Evolutionary conservation across 2,888 invertebrate genomes (phyloP), one percentile per base, ranked within the genome.

Genomic region (Horisme vitalbata): DNA sequence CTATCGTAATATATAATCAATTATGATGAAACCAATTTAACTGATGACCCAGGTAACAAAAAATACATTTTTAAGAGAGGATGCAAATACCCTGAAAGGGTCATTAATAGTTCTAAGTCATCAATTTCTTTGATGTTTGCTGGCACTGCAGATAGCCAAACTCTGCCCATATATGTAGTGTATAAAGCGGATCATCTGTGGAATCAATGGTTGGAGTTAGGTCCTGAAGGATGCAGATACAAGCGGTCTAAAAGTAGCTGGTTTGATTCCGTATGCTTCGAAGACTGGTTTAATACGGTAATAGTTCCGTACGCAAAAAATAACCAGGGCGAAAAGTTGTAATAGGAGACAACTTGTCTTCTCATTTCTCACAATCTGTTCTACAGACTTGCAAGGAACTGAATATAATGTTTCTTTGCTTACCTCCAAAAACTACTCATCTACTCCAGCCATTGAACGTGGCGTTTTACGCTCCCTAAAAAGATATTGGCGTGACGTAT

Each of bases 101-200:
- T 73, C 11, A 7, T 36, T 5, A 61, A 65, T 36, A 69, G 74
- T 45, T 32, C 46, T 4, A 80, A 82, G 54, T 41, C 63, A 12
- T 41, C 61, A 4, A 61, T 66, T 26, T 68, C 68, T 12, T 30
- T 72, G 2, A 82, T 80, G 78, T 63, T 79, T 43, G 58, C 65
- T 24, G 69, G 60, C 3, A 66, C 63, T 46, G 76, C 78, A 12
- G 37, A 48, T 26, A 48, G 50, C 32, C 23, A 45, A 34, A 38
- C 41, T 9, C 45, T 56, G 26, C 75, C 77, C 7, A 59, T 65
- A 11, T 81, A 79, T 53, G 67, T 78, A 7, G 72, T 78, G 0
- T 80, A 82, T 52, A 84, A 82, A 55, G 55, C 75, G 2, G 64
- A 68, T 38, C 41, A 74, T 36, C 28, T 82, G 20, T 77, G 64